Evolutionary conservation across 2,797 vertebrate species (phyloP).

Genomic region (Perodicticus potto): DNA sequence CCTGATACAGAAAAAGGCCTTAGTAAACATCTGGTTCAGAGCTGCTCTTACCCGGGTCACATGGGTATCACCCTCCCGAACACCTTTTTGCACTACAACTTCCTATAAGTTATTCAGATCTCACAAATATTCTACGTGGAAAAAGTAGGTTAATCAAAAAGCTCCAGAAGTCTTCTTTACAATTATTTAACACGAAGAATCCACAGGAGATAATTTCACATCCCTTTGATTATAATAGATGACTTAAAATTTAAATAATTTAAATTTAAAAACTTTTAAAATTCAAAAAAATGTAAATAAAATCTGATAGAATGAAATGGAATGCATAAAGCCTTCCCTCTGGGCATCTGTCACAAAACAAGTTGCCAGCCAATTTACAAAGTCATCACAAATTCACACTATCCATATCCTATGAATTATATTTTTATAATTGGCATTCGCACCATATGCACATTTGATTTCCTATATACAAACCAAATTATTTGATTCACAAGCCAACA

Average conservation of each 20-base stretch:
- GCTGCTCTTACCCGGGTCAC: not conserved
- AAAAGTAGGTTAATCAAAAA: not conserved
- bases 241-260: conserved; percentile 5
- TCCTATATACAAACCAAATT: conserved; percentile 71
- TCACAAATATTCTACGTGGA: not conserved
- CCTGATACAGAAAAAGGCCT: not conserved
- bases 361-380: conserved; percentile 59
- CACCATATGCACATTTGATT: conserved; percentile 61
- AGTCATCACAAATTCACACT: conserved; percentile 53
- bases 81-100: not conserved
- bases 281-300: too few species aligned
- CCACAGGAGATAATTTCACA: not conserved
- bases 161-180: not conserved
- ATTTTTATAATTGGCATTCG: conserved; percentile 70
- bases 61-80: not conserved
- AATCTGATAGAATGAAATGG: too few species aligned
- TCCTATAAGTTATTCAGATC: not conserved
- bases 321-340: not conserved
- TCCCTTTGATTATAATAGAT: not conserved
- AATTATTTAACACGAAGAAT: conserved; percentile 33
- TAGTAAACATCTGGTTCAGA: not conserved
- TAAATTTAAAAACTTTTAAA: too few species aligned
- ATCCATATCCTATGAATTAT: conserved; percentile 61
- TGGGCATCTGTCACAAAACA: conserved; percentile 63
- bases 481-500: conserved; percentile 72